Conservation (phyloP, 2,888 invertebrate species). For the Osedax frankpressi region DNA sequence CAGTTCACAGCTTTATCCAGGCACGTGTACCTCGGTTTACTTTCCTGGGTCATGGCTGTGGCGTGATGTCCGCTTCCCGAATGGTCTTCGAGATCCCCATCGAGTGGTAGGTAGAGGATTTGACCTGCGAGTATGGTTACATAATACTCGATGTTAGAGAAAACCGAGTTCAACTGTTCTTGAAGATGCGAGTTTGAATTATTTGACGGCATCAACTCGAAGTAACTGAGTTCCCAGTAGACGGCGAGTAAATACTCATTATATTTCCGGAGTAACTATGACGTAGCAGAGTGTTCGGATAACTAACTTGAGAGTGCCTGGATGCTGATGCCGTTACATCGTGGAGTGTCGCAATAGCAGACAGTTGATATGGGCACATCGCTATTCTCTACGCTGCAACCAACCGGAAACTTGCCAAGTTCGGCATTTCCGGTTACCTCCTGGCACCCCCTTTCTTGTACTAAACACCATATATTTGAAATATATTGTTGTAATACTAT, state of each 20-base stretch:
- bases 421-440: slow-evolving; percentile 1
- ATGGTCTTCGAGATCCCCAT: slow-evolving; percentile 25
- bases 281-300: too few species aligned
- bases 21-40: slow-evolving; percentile 22
- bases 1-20: slow-evolving; percentile 27
- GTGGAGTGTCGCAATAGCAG: slow-evolving; percentile 26
- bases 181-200: too few species aligned
- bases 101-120: slow-evolving; percentile 26
- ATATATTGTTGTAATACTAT: too few species aligned
- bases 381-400: slow-evolving; percentile 4
- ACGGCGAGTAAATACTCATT: too few species aligned
- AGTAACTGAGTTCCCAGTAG: too few species aligned
- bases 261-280: not conserved
- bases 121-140: too few species aligned
- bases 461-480: too few species aligned
- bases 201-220: not conserved
- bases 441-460: not conserved
- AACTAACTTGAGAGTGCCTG: slow-evolving; percentile 24
- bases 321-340: slow-evolving; percentile 27
- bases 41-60: slow-evolving; percentile 8
- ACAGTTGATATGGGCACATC: slow-evolving; percentile 10
- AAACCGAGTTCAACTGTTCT: too few species aligned
- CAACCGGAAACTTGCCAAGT: slow-evolving; percentile 12
- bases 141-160: too few species aligned
- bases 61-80: slow-evolving; percentile 23